Evolutionary conservation across 2,888 invertebrate species (phyloP), one percentile per base, ranked within the genome.

Genomic region (Stenodema calcarata): DNA sequence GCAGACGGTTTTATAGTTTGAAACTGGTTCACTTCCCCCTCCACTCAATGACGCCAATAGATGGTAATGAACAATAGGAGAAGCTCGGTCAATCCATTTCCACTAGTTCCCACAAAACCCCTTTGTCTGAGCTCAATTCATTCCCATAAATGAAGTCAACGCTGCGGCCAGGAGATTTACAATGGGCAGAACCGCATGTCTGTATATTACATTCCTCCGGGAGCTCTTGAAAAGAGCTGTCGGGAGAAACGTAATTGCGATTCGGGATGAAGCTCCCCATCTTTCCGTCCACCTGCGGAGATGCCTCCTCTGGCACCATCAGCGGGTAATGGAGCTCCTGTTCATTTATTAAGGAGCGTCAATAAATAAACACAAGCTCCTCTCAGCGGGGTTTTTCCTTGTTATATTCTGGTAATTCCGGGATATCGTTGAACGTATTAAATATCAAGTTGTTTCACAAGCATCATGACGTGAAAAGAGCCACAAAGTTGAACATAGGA

Each of bases 281-380:
- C 73, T 73, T 35, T 35, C 73, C 35, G 7, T 35, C 30, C n/a
- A 73, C 73, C 62, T 73, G 35, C 9, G 62, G 44, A 76, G 75
- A 76, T 76, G 75, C 75, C 18, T 12, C 41, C 75, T 11, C 42
- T 35, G 41, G 27, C 41, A 78, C 14, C 78, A 41, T 30, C 18
- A 11, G 41, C 12, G 44, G 78, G 44, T 78, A 44, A 78, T 78
- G 78, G 78, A 2, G 18, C 41, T 16, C 44, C 41, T 18, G 18
- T 23, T 78, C n/a, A 78, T 78, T 78, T 44, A 78, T 78, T 78
- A 78, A 78, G 23, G 9, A 23, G 18, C 78, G 27, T 78, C 44
- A 78, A 78, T 78, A 78, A 78, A 78, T 78, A 78, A 78, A 28
- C 78, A 78, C 27, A 27, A 44, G 27, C 27, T 42, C 23, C 42